Evolutionary conservation across 2,888 invertebrate genomes (phyloP).

Genomic region (Epistrophella euchroma): DNA sequence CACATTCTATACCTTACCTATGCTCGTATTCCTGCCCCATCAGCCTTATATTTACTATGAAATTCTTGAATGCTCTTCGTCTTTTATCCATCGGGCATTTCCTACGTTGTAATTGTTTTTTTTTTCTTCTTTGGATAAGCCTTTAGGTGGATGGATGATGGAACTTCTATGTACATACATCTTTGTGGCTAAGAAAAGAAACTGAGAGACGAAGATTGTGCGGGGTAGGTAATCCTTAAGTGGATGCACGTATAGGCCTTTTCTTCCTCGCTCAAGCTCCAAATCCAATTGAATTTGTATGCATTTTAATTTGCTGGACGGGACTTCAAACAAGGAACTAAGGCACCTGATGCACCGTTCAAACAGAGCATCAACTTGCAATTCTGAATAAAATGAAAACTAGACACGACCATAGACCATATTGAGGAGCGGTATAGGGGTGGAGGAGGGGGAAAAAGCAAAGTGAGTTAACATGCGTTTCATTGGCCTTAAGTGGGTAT

Average conservation of each 20-base stretch:
- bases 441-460: not conserved
- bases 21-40: slow-evolving; percentile 4
- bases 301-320: slow-evolving; percentile 54
- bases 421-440: not conserved
- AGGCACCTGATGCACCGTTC: not conserved
- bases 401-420: slow-evolving; percentile 3
- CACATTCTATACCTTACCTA: not conserved
- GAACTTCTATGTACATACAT: not conserved
- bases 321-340: slow-evolving; percentile 47
- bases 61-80: slow-evolving; percentile 38
- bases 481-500: slow-evolving; percentile 45
- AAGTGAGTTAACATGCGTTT: slow-evolving; percentile 53
- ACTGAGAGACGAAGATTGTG: slow-evolving; percentile 22
- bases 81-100: slow-evolving; percentile 49
- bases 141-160: slow-evolving; percentile 17
- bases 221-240: slow-evolving; percentile 50
- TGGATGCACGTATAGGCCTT: slow-evolving; percentile 58
- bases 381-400: slow-evolving; percentile 9
- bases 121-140: slow-evolving; percentile 4
- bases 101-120: slow-evolving; percentile 50
- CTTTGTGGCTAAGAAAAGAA: slow-evolving; percentile 14
- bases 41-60: slow-evolving; percentile 7
- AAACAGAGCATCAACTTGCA: slow-evolving; percentile 2
- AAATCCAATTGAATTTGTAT: slow-evolving; percentile 52
- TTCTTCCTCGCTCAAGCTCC: not conserved